Percentiles rank a stretch among this genome's conserved stretches.
Conservation (phyloP, 2,113 vertebrate genomes). For the Oncorhynchus kisutch region DNA sequence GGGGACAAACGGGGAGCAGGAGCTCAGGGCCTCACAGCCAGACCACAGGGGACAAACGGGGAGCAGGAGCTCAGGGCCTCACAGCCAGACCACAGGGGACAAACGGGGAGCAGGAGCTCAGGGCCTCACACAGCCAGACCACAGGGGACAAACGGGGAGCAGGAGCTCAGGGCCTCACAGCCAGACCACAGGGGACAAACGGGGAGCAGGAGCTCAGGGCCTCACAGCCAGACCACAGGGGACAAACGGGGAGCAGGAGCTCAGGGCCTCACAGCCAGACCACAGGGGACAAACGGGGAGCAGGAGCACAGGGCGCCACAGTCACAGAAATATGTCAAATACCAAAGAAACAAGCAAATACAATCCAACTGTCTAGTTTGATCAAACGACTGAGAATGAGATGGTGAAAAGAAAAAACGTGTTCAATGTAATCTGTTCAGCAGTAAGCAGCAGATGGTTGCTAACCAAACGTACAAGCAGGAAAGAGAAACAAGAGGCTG, state of each 20-base stretch:
- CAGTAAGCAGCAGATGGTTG: neutral
- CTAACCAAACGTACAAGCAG: neutral
- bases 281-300: neutral
- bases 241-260: neutral
- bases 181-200: slow-evolving; percentile 5
- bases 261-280: slow-evolving; percentile 23
- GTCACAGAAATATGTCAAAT: neutral
- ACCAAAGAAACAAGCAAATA: neutral
- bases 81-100: slow-evolving; percentile 21
- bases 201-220: neutral
- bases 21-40: slow-evolving; percentile 22
- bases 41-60: neutral
- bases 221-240: slow-evolving; percentile 25
- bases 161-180: slow-evolving; percentile 16
- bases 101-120: neutral
- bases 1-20: neutral
- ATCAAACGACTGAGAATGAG: neutral
- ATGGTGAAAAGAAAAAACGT: neutral
- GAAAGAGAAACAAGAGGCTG: neutral
- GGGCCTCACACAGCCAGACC: slow-evolving; percentile 27
- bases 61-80: neutral
- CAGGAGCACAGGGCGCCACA: neutral
- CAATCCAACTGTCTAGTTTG: neutral
- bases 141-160: neutral
- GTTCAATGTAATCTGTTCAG: neutral